phyloP scores from a whole-genome alignment of 2,888 invertebrate genomes.

The Netelia melanura region DNA sequence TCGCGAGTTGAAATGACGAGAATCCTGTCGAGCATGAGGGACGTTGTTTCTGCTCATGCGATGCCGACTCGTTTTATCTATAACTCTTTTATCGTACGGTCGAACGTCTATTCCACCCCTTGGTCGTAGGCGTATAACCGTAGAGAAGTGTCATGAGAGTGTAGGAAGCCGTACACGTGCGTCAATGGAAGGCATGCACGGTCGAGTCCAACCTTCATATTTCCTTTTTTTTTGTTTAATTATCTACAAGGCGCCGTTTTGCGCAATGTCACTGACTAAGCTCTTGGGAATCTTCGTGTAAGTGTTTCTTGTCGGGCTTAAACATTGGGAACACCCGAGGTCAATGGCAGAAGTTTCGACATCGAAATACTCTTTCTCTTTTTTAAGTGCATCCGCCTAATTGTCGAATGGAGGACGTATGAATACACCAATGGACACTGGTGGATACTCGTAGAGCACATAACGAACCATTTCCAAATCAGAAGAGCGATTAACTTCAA shows the following conservation, averaged over 20 bases:
- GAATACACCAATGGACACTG: background rate
- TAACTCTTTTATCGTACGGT: conserved; percentile 10
- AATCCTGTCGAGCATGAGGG: conserved; percentile 42
- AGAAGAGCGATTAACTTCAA: background rate
- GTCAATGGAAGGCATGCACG: conserved; percentile 4
- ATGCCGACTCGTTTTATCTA: conserved; percentile 8
- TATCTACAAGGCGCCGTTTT: background rate
- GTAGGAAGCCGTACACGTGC: conserved; percentile 6
- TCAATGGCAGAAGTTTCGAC: too few relatives aligned
- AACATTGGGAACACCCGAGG: too few relatives aligned
- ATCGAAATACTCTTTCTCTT: too few relatives aligned
- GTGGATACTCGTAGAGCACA: background rate
- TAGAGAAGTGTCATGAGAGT: background rate
- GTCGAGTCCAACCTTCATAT: background rate
- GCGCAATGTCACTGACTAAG: background rate
- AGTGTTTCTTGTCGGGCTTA: background rate
- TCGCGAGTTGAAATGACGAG: conserved; percentile 61
- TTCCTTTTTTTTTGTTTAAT: conserved; percentile 4
- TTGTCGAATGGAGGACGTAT: too few relatives aligned
- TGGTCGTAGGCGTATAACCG: background rate
- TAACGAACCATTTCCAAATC: background rate
- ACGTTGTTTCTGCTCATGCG: conserved; percentile 29
- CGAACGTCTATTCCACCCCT: background rate
- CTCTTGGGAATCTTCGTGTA: background rate
- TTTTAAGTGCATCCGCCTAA: too few relatives aligned